phyloP scores from a whole-genome alignment of 2,888 invertebrate genomes.

The Drosophila leonis region DNA sequence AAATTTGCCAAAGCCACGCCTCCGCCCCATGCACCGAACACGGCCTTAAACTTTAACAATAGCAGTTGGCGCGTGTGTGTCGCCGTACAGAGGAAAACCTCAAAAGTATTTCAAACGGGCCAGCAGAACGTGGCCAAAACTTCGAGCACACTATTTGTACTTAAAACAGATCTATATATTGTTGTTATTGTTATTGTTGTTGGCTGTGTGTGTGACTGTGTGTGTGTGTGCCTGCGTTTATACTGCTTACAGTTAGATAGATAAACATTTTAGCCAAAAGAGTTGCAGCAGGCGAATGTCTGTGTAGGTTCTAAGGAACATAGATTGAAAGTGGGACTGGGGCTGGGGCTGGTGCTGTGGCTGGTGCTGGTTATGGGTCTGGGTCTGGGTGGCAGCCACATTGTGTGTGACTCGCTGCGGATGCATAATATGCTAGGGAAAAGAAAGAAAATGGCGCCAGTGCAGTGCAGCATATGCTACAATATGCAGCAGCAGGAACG shows the following conservation, averaged over 20 bases:
- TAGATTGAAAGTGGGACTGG: constrained; percentile 9
- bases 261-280: constrained; percentile 71
- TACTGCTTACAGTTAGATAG: constrained; percentile 71
- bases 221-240: constrained; percentile 38
- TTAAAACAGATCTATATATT: constrained; percentile 73
- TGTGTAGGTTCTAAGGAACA: constrained; percentile 3
- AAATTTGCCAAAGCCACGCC: constrained; percentile 65
- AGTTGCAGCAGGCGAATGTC: constrained; percentile 35
- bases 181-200: constrained; percentile 30
- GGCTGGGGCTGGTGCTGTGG: neutral
- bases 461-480: constrained; percentile 54
- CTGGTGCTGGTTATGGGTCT: constrained; percentile 2
- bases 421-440: constrained; percentile 62
- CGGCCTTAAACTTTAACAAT: constrained; percentile 68
- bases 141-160: constrained; percentile 68
- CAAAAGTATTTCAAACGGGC: constrained; percentile 55
- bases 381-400: constrained; percentile 27
- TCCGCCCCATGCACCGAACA: constrained; percentile 14
- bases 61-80: constrained; percentile 59
- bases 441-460: constrained; percentile 56
- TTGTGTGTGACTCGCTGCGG: constrained; percentile 40
- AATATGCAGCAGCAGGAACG: constrained; percentile 26
- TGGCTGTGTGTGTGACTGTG: constrained; percentile 21
- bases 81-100: constrained; percentile 51
- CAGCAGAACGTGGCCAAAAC: constrained; percentile 13